Percentiles rank a stretch among this genome's conserved stretches.
These are phyloP conservation scores for Drosophila micromelanica DNA, from an alignment of 1,140 invertebrate species.

Conservation along the genomic window DNA sequence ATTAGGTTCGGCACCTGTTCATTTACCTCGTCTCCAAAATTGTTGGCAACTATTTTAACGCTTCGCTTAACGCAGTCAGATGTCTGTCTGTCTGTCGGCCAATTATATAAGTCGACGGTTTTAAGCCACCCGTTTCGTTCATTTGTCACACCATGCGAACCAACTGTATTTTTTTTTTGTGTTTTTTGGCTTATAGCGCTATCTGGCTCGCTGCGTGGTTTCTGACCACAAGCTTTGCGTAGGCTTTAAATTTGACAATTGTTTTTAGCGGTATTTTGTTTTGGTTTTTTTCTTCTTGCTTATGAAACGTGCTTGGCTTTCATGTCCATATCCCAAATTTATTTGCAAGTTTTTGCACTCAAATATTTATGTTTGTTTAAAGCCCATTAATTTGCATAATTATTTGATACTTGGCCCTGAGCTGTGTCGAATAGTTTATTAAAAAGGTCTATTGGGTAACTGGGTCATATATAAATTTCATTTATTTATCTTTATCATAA, in stretches of 20 bases:
- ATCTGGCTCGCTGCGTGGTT: constrained; percentile 25
- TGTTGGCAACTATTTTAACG: constrained; percentile 64
- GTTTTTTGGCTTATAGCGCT: constrained; percentile 39
- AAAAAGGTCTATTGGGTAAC: not conserved
- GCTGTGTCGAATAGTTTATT: not conserved
- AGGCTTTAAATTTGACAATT: constrained; percentile 36
- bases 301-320: constrained; percentile 76
- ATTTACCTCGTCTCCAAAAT: constrained; percentile 42
- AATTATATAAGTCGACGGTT: constrained; percentile 58
- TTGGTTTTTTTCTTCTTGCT: constrained; percentile 38
- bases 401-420: constrained; percentile 4
- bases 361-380: constrained; percentile 47
- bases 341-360: constrained; percentile 36
- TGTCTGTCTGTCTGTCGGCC: constrained; percentile 5
- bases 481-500: constrained; percentile 34
- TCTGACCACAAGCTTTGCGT: constrained; percentile 43
- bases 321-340: constrained; percentile 43
- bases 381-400: constrained; percentile 33
- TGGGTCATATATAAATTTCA: too few relatives aligned
- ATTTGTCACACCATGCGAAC: constrained; percentile 22
- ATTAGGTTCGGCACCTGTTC: constrained; percentile 10
- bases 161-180: constrained; percentile 31
- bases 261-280: constrained; percentile 28
- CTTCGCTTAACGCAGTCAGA: constrained; percentile 49
- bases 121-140: constrained; percentile 41